These are phyloP conservation scores for Stictonetta naevosa DNA, from an alignment of 2,113 vertebrate species.

Conservation along the genomic window DNA sequence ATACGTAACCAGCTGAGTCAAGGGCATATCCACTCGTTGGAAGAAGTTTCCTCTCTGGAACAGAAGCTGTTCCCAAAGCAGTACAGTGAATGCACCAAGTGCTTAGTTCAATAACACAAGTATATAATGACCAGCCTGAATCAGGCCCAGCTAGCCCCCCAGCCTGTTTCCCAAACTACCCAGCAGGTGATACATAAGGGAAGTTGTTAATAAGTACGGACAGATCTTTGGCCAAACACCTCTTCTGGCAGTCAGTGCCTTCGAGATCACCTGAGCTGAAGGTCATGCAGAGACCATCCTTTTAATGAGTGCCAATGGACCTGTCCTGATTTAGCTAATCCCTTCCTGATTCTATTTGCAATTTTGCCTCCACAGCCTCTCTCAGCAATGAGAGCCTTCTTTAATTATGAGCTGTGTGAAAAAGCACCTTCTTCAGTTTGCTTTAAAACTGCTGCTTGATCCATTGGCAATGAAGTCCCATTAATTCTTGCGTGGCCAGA, in stretches of 20 bases:
- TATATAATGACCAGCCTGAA: neutral
- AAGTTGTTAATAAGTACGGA: neutral
- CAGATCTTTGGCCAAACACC: neutral
- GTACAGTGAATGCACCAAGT: neutral
- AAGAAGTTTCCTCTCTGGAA: neutral
- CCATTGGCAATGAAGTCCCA: neutral
- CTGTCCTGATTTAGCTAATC: slow-evolving; percentile 22
- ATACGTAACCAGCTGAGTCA: neutral
- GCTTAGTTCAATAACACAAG: neutral
- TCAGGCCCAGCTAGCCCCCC: neutral
- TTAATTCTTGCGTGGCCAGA: neutral
- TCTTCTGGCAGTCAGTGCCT: neutral
- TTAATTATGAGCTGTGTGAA: neutral
- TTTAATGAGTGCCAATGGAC: neutral
- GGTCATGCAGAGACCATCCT: neutral
- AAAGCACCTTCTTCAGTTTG: neutral
- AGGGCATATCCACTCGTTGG: neutral
- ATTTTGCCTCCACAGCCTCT: neutral
- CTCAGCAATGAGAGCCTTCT: neutral
- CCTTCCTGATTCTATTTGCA: neutral
- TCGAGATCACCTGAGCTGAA: neutral
- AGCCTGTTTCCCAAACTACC: neutral
- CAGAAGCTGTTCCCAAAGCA: neutral
- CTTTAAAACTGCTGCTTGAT: neutral
- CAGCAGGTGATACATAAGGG: neutral